Conservation (phyloP, 1,140 invertebrate species). For the Cherax quadricarinatus region DNA sequence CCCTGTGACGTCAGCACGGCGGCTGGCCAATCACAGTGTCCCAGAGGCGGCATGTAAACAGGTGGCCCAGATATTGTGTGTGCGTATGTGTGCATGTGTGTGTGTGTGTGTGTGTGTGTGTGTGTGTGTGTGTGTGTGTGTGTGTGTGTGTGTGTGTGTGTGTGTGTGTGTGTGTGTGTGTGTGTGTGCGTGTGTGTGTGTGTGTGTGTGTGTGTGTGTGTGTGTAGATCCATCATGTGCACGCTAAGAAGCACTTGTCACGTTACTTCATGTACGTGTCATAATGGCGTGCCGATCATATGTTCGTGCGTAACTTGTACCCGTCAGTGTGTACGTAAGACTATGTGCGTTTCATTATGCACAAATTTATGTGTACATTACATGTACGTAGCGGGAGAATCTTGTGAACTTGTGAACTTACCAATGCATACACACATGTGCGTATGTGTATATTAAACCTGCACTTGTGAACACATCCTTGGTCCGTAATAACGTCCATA, state of each 20-base stretch:
- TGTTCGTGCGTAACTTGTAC: too few relatives aligned
- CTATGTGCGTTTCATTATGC: too few relatives aligned
- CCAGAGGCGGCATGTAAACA: background rate
- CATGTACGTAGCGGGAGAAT: too few relatives aligned
- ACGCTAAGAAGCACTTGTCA: too few relatives aligned
- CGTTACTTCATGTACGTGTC: too few relatives aligned
- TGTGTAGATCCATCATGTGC: too few relatives aligned
- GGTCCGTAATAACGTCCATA: too few relatives aligned
- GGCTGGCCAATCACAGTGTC: background rate
- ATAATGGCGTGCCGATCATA: too few relatives aligned
- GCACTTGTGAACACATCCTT: too few relatives aligned
- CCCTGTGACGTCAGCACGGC: conserved; percentile 19
- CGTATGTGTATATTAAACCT: background rate
- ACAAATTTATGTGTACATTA: too few relatives aligned
- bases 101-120: background rate
- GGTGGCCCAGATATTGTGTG: background rate
- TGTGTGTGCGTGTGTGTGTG: background rate
- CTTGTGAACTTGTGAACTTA: background rate
- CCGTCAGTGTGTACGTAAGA: too few relatives aligned
- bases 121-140: background rate
- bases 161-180: background rate
- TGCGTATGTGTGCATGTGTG: background rate
- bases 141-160: background rate
- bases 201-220: too few relatives aligned
- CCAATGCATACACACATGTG: background rate